phyloP scores from a whole-genome alignment of 2,113 vertebrate genomes.

The Paraplagusia blochii region DNA sequence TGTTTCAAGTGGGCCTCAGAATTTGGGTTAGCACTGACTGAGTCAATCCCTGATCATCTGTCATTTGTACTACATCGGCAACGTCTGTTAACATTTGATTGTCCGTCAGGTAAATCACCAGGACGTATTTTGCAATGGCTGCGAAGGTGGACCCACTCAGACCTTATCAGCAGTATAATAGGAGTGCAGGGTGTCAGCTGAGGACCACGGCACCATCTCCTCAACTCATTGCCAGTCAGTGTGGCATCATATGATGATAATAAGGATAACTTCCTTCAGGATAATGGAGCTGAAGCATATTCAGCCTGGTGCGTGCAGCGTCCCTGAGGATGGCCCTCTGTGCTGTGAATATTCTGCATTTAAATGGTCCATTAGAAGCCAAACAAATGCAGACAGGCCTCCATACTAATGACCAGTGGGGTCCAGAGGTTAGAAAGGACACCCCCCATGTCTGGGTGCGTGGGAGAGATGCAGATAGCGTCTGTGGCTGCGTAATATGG shows the following conservation, averaged over 20 bases:
- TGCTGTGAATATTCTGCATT: conserved; percentile 77
- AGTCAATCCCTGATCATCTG: too few species aligned
- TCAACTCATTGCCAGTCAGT: conserved; percentile 66
- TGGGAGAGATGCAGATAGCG: conserved; percentile 35
- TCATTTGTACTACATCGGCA: too few species aligned
- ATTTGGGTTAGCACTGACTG: too few species aligned
- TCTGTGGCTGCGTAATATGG: conserved; percentile 13
- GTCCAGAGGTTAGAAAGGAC: conserved; percentile 66
- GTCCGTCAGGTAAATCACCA: too few species aligned
- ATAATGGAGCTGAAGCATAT: conserved; percentile 72
- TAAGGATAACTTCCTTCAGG: conserved; percentile 73
- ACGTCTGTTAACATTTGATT: too few species aligned
- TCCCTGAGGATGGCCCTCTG: conserved; percentile 68
- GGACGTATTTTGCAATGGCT: too few species aligned
- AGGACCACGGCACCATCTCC: conserved; percentile 31
- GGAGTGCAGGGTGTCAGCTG: conserved; percentile 27
- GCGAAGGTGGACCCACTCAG: background rate
- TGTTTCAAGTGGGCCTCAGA: too few species aligned
- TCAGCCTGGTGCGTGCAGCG: conserved; percentile 56
- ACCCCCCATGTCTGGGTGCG: conserved; percentile 39
- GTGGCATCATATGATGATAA: conserved; percentile 68
- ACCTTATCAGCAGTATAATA: background rate
- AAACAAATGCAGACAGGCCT: conserved; percentile 72
- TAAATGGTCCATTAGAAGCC: conserved; percentile 75
- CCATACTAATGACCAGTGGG: conserved; percentile 71